Percentiles rank a stretch among this genome's conserved stretches.
Conservation (phyloP, 1,140 invertebrate species). For the Sitophilus oryzae region DNA sequence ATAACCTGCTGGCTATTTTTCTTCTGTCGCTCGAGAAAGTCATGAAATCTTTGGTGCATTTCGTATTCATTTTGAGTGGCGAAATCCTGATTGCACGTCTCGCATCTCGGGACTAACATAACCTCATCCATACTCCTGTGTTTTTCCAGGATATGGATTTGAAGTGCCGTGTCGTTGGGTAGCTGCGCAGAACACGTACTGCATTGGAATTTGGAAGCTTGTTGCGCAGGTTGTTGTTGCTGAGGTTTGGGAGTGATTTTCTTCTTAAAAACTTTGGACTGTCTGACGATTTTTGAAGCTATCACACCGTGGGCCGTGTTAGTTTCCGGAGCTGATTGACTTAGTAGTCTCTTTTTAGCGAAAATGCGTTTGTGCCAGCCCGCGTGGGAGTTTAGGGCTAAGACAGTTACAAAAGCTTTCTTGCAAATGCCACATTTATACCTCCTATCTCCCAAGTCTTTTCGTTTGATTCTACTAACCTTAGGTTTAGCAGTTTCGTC, state of each 20-base stretch:
- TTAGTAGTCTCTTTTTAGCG: not conserved
- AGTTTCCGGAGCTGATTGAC: not conserved
- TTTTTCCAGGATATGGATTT: conserved; percentile 38
- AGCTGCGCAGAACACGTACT: conserved; percentile 28
- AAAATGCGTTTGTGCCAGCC: conserved; percentile 41
- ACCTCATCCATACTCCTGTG: conserved; percentile 34
- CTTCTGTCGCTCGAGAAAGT: conserved; percentile 31
- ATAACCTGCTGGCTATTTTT: conserved; percentile 17
- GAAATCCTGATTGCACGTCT: conserved; percentile 37
- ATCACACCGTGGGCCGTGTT: conserved; percentile 12
- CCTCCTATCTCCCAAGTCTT: not conserved
- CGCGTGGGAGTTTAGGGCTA: conserved; percentile 34
- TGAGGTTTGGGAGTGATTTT: not conserved
- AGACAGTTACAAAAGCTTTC: conserved; percentile 29
- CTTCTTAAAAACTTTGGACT: conserved; percentile 19
- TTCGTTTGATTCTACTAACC: conserved; percentile 5
- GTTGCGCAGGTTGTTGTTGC: too few species aligned
- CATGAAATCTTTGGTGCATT: conserved; percentile 35
- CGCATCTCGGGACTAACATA: conserved; percentile 32
- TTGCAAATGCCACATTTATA: conserved; percentile 31
- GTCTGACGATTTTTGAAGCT: conserved; percentile 9
- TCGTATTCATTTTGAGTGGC: conserved; percentile 35
- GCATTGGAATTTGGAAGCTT: conserved; percentile 26
- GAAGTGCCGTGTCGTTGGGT: conserved; percentile 36
- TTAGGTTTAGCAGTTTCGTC: conserved; percentile 25